These are phyloP conservation scores for Narcine bancroftii DNA, from an alignment of 2,113 vertebrate genomes.

Conservation along the genomic window DNA sequence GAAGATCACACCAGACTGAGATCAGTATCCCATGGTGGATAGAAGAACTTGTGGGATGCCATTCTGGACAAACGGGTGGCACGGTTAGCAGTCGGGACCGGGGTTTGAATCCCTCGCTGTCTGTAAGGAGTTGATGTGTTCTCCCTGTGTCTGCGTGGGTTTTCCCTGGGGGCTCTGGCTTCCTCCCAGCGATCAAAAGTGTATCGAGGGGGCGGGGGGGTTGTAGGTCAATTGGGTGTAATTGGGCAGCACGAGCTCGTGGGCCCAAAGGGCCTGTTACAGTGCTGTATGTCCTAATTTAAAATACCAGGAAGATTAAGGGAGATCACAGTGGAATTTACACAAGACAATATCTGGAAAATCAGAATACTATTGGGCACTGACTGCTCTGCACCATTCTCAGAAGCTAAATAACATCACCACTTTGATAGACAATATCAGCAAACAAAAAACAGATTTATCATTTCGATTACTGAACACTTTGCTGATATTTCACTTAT, in stretches of 20 bases:
- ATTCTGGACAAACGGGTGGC: neutral
- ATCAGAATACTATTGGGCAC: neutral
- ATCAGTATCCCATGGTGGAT: neutral
- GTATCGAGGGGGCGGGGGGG: no score
- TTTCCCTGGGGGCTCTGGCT: no score
- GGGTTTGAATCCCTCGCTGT: no score
- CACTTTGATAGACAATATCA: neutral
- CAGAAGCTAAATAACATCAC: conserved; percentile 6
- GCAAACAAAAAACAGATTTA: neutral
- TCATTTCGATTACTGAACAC: neutral
- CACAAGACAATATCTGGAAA: neutral
- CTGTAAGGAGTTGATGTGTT: no score
- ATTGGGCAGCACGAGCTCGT: no score
- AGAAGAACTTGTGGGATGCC: neutral
- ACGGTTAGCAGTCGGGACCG: no score
- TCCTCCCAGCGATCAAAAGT: no score
- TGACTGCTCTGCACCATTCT: neutral
- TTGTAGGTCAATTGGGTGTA: no score
- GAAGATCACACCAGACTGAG: neutral
- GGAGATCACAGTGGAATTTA: neutral
- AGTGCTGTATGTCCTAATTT: no score
- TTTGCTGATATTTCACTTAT: neutral
- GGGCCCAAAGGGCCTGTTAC: no score
- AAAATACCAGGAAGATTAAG: neutral
- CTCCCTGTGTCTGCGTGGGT: no score